Evolutionary conservation across 2,113 vertebrate species (phyloP).

Genomic region (Bagarius yarrelli): DNA sequence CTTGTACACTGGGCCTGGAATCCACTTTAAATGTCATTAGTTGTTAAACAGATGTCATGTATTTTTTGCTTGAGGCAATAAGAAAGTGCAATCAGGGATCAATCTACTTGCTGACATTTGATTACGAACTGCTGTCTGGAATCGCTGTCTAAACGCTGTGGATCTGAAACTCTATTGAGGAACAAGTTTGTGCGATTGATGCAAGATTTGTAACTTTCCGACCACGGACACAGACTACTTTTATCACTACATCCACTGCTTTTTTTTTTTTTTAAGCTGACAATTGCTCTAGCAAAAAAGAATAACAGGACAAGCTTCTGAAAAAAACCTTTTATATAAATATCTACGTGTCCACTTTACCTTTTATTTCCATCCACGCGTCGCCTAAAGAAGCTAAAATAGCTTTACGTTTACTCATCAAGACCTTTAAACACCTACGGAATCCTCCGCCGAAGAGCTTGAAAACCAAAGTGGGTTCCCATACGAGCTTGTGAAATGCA

Average conservation of each 20-base stretch:
- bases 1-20: background rate
- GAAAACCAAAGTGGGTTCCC: constrained; percentile 6
- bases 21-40: background rate
- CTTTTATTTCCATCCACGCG: background rate
- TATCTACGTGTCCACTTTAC: background rate
- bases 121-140: background rate
- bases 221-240: background rate
- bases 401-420: background rate
- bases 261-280: background rate
- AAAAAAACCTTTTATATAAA: background rate
- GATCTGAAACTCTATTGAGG: constrained; percentile 2
- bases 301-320: background rate
- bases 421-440: background rate
- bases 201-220: too few relatives aligned
- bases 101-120: constrained; percentile 22
- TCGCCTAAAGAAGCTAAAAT: background rate
- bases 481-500: background rate
- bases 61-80: constrained; percentile 2
- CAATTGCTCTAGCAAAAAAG: background rate
- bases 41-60: background rate
- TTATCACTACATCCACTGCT: constrained; percentile 1
- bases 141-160: background rate
- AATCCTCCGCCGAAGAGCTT: background rate
- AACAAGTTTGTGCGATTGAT: background rate
- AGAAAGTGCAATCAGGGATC: constrained; percentile 31